Conservation (phyloP, 2,888 invertebrate species). For the Helleia helle region DNA sequence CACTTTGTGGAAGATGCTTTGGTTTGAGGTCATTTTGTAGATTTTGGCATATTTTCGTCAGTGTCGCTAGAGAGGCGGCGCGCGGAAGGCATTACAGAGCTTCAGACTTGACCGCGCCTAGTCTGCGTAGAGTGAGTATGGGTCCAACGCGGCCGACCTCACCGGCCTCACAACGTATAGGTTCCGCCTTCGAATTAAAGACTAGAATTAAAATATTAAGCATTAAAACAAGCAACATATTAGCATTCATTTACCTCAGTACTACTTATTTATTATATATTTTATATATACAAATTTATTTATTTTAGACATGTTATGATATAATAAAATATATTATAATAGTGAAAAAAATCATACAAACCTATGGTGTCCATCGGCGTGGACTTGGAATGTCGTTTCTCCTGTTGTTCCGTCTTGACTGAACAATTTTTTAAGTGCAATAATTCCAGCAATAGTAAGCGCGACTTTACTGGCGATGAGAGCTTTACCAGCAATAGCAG, state of each 20-base stretch:
- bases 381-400: conserved; percentile 79
- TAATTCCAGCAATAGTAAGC: conserved; percentile 80
- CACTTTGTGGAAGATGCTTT: conserved; percentile 55
- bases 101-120: conserved; percentile 30
- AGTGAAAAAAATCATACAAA: conserved; percentile 27
- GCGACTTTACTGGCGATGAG: conserved; percentile 83
- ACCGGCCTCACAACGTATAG: conserved; percentile 76
- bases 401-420: conserved; percentile 76
- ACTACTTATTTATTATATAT: not conserved
- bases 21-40: conserved; percentile 62
- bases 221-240: conserved; percentile 27
- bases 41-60: conserved; percentile 27
- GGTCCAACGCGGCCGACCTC: conserved; percentile 69
- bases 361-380: conserved; percentile 79
- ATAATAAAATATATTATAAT: too few species aligned
- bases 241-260: not conserved
- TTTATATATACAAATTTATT: too few species aligned
- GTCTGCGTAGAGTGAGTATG: conserved; percentile 75
- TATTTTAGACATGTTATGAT: too few species aligned
- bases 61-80: conserved; percentile 20
- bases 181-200: conserved; percentile 76
- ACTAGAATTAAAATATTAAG: conserved; percentile 64
- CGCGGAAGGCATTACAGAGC: conserved; percentile 33
- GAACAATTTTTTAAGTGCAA: conserved; percentile 82
- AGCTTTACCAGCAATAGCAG: conserved; percentile 81